Conservation (phyloP, 2,888 invertebrate species). For the Noctua fimbriata region DNA sequence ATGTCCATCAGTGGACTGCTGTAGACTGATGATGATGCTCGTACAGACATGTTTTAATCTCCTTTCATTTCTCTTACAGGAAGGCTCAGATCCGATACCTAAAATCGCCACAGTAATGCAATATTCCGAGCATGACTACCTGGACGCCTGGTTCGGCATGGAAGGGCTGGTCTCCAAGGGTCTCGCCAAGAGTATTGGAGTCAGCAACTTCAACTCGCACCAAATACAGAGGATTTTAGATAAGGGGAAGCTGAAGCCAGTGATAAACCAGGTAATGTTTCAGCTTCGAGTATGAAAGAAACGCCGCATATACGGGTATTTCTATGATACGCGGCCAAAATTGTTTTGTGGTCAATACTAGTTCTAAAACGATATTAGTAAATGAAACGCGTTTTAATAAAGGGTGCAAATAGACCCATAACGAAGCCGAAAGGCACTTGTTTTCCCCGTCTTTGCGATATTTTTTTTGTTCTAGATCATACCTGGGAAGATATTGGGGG, state of each 20-base stretch:
- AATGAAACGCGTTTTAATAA: too few relatives aligned
- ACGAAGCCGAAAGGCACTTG: too few relatives aligned
- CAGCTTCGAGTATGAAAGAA: not conserved
- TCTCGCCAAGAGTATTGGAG: constrained; percentile 93
- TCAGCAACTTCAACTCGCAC: constrained; percentile 96
- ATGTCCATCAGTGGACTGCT: too few relatives aligned
- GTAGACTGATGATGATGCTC: too few relatives aligned
- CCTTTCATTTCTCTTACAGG: constrained; percentile 70
- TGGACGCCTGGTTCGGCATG: constrained; percentile 95
- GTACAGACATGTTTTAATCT: not conserved
- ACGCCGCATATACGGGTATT: too few relatives aligned
- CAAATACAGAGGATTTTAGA: constrained; percentile 93
- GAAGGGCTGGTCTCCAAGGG: constrained; percentile 93
- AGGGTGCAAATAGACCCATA: too few relatives aligned
- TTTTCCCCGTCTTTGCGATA: too few relatives aligned
- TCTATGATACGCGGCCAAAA: too few relatives aligned
- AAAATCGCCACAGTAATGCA: constrained; percentile 88
- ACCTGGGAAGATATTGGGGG: too few relatives aligned
- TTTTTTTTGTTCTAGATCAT: too few relatives aligned
- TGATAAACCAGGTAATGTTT: constrained; percentile 91
- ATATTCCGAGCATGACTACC: constrained; percentile 90
- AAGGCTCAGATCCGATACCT: constrained; percentile 90
- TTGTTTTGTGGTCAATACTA: too few relatives aligned
- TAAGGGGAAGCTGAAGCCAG: constrained; percentile 92
- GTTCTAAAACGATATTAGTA: too few relatives aligned